phyloP scores from a whole-genome alignment of 2,888 invertebrate genomes.

The Antheraea assamensis region DNA sequence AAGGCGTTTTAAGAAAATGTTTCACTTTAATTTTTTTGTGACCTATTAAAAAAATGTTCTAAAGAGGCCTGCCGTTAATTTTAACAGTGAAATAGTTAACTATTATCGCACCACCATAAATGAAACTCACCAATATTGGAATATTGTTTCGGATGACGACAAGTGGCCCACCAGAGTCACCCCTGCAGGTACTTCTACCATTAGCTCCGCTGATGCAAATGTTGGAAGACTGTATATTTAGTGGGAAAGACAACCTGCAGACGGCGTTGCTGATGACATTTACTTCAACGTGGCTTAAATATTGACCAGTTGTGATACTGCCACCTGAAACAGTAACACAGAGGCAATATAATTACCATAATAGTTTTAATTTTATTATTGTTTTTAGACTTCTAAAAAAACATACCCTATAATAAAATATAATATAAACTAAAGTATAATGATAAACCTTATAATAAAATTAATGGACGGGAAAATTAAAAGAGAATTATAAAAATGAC shows the following conservation, averaged over 20 bases:
- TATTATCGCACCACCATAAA: too few relatives aligned
- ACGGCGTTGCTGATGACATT: constrained; percentile 43
- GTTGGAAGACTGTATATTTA: constrained; percentile 40
- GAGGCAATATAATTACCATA: neutral
- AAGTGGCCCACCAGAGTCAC: constrained; percentile 62
- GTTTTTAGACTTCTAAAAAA: too few relatives aligned
- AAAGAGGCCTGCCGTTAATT: too few relatives aligned
- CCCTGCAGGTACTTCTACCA: constrained; percentile 45
- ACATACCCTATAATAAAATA: too few relatives aligned
- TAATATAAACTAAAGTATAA: too few relatives aligned
- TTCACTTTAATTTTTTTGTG: too few relatives aligned
- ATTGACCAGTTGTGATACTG: constrained; percentile 32
- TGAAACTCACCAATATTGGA: constrained; percentile 32
- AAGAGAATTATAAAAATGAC: too few relatives aligned
- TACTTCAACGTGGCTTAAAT: constrained; percentile 43
- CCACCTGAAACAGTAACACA: constrained; percentile 38
- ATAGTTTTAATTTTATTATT: neutral
- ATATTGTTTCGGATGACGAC: constrained; percentile 32
- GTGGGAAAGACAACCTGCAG: constrained; percentile 42
- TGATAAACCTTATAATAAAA: too few relatives aligned
- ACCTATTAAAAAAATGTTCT: too few relatives aligned
- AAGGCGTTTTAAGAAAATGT: too few relatives aligned
- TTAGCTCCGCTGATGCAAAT: constrained; percentile 54
- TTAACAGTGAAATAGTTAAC: too few relatives aligned
- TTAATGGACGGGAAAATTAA: too few relatives aligned